A percentile compares a stretch with the other conserved stretches of the same genome.
phyloP scores from a whole-genome alignment of 2,888 invertebrate species.

The Acleris literana region DNA sequence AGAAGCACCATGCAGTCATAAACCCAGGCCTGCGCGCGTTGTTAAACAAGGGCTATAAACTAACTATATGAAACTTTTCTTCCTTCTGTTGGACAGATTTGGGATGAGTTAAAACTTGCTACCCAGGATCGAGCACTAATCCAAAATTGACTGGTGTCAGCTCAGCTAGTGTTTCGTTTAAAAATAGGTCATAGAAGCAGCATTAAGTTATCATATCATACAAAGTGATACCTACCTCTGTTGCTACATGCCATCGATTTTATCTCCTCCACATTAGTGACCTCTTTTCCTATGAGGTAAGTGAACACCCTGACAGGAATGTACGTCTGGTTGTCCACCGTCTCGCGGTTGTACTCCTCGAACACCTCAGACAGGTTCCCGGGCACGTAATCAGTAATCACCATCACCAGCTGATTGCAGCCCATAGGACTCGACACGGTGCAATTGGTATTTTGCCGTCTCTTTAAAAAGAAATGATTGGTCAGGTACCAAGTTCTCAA shows the following conservation, averaged over 20 bases:
- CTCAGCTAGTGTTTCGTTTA: no score
- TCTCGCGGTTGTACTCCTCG: conserved; percentile 89
- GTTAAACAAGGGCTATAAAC: no score
- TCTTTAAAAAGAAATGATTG: conserved; percentile 46
- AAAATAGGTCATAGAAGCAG: no score
- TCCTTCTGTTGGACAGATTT: no score
- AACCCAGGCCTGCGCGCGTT: no score
- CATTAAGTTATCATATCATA: no score
- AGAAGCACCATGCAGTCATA: no score
- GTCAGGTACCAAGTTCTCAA: no score
- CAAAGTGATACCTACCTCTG: conserved; percentile 84
- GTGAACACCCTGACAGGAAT: conserved; percentile 97
- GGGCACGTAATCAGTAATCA: conserved; percentile 97
- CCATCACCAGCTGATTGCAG: conserved; percentile 98
- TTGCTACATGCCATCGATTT: conserved; percentile 98
- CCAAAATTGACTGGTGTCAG: no score
- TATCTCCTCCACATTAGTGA: conserved; percentile 94
- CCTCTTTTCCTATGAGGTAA: conserved; percentile 97
- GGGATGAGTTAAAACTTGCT: no score
- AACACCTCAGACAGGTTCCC: conserved; percentile 94
- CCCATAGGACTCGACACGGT: conserved; percentile 76
- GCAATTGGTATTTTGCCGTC: conserved; percentile 54
- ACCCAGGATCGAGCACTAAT: no score
- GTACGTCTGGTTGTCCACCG: conserved; percentile 83
- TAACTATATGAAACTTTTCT: no score